Percentiles rank a stretch among this genome's conserved stretches.
phyloP scores from a whole-genome alignment of 2,888 invertebrate genomes.

The Eurois occulta region DNA sequence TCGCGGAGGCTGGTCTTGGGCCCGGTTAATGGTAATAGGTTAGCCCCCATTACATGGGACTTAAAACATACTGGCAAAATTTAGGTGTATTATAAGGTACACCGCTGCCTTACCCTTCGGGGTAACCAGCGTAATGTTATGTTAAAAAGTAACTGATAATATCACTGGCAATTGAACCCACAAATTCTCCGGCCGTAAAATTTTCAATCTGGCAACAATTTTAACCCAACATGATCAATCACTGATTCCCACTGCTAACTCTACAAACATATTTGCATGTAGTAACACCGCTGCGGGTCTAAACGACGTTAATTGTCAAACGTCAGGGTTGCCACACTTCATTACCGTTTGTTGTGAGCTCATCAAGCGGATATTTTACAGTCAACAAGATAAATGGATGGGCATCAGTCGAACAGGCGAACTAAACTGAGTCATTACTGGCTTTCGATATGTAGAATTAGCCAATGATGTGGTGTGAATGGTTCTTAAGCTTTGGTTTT shows the following conservation, averaged over 20 bases:
- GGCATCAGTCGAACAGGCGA: constrained; percentile 28
- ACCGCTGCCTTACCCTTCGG: neutral
- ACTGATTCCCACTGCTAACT: constrained; percentile 43
- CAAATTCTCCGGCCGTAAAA: neutral
- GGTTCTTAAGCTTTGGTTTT: constrained; percentile 17
- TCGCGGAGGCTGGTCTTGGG: neutral
- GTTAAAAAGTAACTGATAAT: neutral
- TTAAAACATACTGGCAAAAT: neutral
- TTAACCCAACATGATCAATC: constrained; percentile 31
- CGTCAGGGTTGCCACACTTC: constrained; percentile 65
- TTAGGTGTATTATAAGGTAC: neutral
- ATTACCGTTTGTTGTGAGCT: constrained; percentile 66
- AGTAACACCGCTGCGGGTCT: constrained; percentile 56
- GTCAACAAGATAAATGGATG: constrained; percentile 62
- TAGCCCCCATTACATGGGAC: neutral
- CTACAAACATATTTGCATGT: constrained; percentile 53
- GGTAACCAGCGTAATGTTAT: neutral
- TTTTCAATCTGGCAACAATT: constrained; percentile 20
- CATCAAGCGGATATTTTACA: constrained; percentile 58
- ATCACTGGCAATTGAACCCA: neutral
- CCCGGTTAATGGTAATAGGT: neutral
- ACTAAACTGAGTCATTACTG: constrained; percentile 57
- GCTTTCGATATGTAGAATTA: constrained; percentile 43
- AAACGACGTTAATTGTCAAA: constrained; percentile 68
- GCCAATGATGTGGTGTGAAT: constrained; percentile 37